These are phyloP conservation scores for Lynx canadensis DNA, from an alignment of 2,113 vertebrate genomes.

Conservation along the genomic window DNA sequence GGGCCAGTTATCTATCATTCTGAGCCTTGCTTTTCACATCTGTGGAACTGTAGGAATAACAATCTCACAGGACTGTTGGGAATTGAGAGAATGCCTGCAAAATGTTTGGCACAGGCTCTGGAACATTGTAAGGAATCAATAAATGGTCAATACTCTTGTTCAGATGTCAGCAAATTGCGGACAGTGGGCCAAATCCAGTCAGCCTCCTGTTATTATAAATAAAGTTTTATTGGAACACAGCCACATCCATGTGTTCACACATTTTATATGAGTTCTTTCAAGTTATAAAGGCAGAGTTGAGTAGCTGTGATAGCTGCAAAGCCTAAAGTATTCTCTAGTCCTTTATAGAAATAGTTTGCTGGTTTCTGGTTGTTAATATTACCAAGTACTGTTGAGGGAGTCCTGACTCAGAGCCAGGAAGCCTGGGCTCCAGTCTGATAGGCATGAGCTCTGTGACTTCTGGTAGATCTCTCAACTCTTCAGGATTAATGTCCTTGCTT, in stretches of 20 bases:
- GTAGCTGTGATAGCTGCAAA: not conserved
- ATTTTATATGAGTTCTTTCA: not conserved
- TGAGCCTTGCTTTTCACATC: not conserved
- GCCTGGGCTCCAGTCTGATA: not conserved
- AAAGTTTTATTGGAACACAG: not conserved
- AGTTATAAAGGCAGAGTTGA: not conserved
- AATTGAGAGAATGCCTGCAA: not conserved
- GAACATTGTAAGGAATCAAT: not conserved
- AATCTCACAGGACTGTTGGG: not conserved
- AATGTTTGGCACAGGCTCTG: not conserved
- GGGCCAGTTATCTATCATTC: not conserved
- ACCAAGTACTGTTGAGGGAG: not conserved
- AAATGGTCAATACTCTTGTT: not conserved
- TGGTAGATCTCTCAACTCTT: not conserved
- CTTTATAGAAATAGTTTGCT: conserved; percentile 10
- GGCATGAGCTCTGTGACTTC: not conserved
- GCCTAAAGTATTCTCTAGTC: not conserved
- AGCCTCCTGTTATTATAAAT: not conserved
- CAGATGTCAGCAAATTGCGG: not conserved
- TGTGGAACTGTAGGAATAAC: not conserved
- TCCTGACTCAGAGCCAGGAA: not conserved
- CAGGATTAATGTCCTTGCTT: not conserved
- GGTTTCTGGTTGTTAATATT: not conserved
- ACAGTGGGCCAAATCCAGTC: not conserved
- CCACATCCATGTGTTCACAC: not conserved